Base-by-base conservation (phyloP, 2,888 invertebrate species). In the Acrobasis consociella region DNA sequence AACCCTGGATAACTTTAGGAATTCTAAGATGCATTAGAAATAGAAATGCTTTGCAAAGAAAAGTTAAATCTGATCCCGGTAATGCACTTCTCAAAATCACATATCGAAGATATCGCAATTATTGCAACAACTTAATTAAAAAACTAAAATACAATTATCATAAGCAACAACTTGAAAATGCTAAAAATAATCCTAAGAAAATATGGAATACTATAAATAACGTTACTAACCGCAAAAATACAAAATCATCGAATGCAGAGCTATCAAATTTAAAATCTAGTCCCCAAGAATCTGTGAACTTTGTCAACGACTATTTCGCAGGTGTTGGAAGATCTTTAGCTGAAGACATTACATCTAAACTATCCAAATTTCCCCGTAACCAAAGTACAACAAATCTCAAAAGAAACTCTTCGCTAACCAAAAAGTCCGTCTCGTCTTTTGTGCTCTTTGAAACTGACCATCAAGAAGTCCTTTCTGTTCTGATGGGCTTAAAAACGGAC, bases 151-250 rank as follows among this genome's bases (percentile, higher is more conserved):
- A 38, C 1, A 50, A 60, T 16, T 60, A 60, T 10, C 50, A 51
- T 39, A 37, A 50, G 10, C 50, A 60, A 15, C 15, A 39, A 39
- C 5, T 58, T 2, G 11, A 17, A 8, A 49, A 22, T 5, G 22
- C 58, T 15, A 17, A 22, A 3, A 49, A 49, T 31, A 58, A 58
- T 31, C 60, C 49, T 0, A 60, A 39, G 17, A 60, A 61, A n/a
- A 31, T 61, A 52, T 61, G 61, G 61, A 13, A 61, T 9, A 53
- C 52, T 46, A 61, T 53, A 53, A 61, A 61, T 42, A 2, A 9
- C 2, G 52, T 61, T 7, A 61, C 61, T 0, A 50, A 53, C 2
- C 50, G 50, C 3, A 49, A 60, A 17, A 15, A 46, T 2, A 13
- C 58, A 13, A 58, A 58, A 58, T 13, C 31, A 5, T 49, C n/a